These are phyloP conservation scores for Andricus quercusramuli DNA, from an alignment of 2,888 invertebrate species.

Conservation along the genomic window DNA sequence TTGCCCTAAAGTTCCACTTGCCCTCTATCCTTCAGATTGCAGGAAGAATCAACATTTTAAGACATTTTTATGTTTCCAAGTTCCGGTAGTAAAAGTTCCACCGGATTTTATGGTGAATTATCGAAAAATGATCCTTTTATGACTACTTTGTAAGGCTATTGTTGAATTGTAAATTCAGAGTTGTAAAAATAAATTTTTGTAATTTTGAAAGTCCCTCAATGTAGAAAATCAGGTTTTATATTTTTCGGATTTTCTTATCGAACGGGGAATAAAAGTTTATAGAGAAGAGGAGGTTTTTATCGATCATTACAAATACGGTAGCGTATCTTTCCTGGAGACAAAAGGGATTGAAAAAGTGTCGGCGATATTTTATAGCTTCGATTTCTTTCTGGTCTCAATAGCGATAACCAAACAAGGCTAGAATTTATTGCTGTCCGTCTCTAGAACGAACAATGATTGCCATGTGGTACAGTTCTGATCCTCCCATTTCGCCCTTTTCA, in stretches of 20 bases:
- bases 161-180: too few species aligned
- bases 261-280: not conserved
- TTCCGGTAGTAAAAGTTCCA: too few species aligned
- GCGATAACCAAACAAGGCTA: slow-evolving; percentile 2
- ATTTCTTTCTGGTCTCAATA: slow-evolving; percentile 14
- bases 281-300: not conserved
- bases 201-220: too few species aligned
- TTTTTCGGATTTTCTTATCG: not conserved
- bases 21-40: not conserved
- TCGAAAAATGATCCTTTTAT: too few species aligned
- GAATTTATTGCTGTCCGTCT: slow-evolving; percentile 33
- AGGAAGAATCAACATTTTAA: not conserved
- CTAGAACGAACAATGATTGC: slow-evolving; percentile 35
- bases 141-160: too few species aligned
- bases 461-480: slow-evolving; percentile 32
- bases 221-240: not conserved
- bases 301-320: not conserved
- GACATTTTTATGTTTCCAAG: not conserved
- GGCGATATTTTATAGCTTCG: slow-evolving; percentile 5
- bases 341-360: not conserved
- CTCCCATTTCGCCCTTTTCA: slow-evolving; percentile 22
- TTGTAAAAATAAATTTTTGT: too few species aligned
- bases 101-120: too few species aligned
- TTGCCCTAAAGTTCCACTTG: not conserved
- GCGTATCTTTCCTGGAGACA: slow-evolving; percentile 8